A percentile compares a stretch with the other conserved stretches of the same genome.
Conservation (phyloP, 2,113 vertebrate genomes). For the Serinus canaria region DNA sequence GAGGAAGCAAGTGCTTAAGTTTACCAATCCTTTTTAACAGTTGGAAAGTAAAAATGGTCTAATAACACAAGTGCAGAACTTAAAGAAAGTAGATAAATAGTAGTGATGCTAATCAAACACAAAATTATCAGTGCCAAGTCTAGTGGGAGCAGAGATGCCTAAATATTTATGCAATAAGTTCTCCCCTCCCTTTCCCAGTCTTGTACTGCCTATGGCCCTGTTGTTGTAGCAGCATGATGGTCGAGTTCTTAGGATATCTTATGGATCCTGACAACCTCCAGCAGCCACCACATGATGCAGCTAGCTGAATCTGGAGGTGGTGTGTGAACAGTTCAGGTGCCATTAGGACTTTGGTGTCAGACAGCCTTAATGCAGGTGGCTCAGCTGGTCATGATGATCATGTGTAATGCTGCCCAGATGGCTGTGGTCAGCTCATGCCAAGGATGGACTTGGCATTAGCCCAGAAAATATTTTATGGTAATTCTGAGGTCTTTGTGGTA, state of each 20-base stretch:
- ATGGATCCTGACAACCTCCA: background rate
- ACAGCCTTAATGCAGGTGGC: background rate
- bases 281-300: background rate
- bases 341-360: background rate
- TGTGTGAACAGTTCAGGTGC: background rate
- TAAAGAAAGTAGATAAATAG: background rate
- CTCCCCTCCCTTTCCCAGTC: background rate
- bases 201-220: background rate
- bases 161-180: background rate
- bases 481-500: background rate
- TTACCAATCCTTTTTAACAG: background rate
- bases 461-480: slow-evolving; percentile 12
- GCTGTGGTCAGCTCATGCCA: slow-evolving; percentile 19
- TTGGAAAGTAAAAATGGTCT: background rate
- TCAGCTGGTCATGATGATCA: background rate
- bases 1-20: background rate
- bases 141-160: background rate
- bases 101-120: background rate
- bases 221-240: background rate
- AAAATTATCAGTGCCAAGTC: background rate
- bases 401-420: background rate
- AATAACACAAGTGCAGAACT: background rate
- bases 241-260: background rate
- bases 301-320: background rate
- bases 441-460: background rate